Percentiles rank a stretch among this genome's conserved stretches.
Evolutionary conservation across 2,888 invertebrate species (phyloP).

Genomic region (Melangyna quadrimaculata): DNA sequence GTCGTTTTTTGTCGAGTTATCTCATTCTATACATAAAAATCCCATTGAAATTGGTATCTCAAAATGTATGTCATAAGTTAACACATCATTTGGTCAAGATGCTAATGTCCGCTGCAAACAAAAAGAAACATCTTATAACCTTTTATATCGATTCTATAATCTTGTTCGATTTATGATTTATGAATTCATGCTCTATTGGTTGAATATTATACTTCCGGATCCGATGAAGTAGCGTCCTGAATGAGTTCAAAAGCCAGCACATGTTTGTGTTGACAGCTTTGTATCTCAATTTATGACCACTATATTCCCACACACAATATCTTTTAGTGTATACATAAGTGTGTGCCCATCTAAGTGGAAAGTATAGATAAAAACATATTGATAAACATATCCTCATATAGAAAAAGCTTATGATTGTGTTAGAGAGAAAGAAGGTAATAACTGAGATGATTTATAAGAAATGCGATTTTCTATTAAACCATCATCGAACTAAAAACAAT

Average conservation of each 20-base stretch:
- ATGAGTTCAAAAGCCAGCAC: conserved; percentile 32
- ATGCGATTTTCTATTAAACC: conserved; percentile 29
- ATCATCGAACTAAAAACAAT: conserved; percentile 50
- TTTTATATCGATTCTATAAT: conserved; percentile 15
- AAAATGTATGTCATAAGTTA: conserved; percentile 37
- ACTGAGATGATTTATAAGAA: conserved; percentile 61
- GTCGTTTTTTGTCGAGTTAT: background rate
- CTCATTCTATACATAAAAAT: background rate
- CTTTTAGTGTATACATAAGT: conserved; percentile 74
- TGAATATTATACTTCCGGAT: background rate
- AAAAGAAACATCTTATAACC: conserved; percentile 5
- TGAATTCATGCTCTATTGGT: conserved; percentile 70
- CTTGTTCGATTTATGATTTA: conserved; percentile 77
- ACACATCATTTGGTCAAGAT: conserved; percentile 72
- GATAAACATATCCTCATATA: conserved; percentile 29
- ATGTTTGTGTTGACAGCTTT: conserved; percentile 60
- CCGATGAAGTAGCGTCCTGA: conserved; percentile 28
- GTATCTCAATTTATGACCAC: conserved; percentile 65
- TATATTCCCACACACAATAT: conserved; percentile 66
- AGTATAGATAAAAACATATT: conserved; percentile 78
- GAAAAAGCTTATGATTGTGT: background rate
- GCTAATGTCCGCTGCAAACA: background rate
- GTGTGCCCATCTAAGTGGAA: conserved; percentile 80
- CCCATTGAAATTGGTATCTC: background rate
- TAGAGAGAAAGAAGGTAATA: conserved; percentile 15